Base-by-base conservation (phyloP, 1,140 invertebrate genomes). In the Belonocnema kinseyi region DNA sequence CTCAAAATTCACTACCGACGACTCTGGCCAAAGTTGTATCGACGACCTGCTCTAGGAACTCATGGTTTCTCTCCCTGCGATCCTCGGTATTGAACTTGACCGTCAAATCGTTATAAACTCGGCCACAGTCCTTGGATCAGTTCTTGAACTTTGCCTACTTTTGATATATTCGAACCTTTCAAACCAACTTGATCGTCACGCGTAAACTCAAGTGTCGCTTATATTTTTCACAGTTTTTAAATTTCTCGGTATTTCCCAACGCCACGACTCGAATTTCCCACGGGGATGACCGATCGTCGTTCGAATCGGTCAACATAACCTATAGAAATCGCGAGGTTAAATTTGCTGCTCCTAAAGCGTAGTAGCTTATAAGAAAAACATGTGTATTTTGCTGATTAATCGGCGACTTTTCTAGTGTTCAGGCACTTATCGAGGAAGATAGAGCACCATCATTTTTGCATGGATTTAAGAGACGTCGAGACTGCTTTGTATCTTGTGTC, bases 1-100 rank as follows among this genome's bases (percentile, higher is more conserved):
- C 82, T 83, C 76, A 51, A 81, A 84, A 81, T 66, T 77, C 58
- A 51, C 61, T 50, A 54, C 50, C 16, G 53, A 50, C 73, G 33
- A 33, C 51, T 74, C 26, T 14, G 13, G 51, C 19, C 7, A 58
- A 14, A 33, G 26, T 21, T 21, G 54, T 8, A 74, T 74, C 16
- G 3, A 17, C 2, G 10, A 46, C 40, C 40, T 40, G 73, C 40
- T 33, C 61, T 66, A 16, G 13, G 40, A 58, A 74, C 14, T 73
- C 73, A 56, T 33, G 26, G 26, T 2, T 33, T 0, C 26, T 33
- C 26, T 33, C 26, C 16, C 72, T 54, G 16, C 46, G 5, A 50
- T 19, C 33, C 16, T 52, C 19, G 12, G 6, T 50, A 40, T 21
- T 40, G 17, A 21, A 21, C 14, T 21, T 33, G 61, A 70, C 17